phyloP scores from a whole-genome alignment of 1,140 invertebrate species.

The Drosophila truncata region DNA sequence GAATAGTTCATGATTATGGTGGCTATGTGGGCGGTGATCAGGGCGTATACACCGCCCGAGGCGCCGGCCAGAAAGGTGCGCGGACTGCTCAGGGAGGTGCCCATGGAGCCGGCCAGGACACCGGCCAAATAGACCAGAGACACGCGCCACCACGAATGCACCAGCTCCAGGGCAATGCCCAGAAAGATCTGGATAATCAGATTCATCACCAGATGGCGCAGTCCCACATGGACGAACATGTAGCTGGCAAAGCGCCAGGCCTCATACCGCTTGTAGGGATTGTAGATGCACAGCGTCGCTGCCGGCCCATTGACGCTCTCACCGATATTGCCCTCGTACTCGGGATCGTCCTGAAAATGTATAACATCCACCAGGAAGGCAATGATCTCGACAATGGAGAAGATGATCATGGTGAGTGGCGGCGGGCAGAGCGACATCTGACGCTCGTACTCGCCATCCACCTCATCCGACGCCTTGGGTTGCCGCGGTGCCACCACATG shows the following conservation, averaged over 20 bases:
- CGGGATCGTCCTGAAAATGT: conserved; percentile 83
- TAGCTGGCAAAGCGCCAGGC: conserved; percentile 97
- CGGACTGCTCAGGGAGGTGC: conserved; percentile 96
- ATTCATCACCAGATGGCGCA: conserved; percentile 94
- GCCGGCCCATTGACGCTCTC: conserved; percentile 88
- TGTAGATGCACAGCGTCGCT: conserved; percentile 94
- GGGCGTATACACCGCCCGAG: conserved; percentile 97
- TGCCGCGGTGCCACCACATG: conserved; percentile 87
- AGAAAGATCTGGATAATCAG: conserved; percentile 96
- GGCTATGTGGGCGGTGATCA: conserved; percentile 97
- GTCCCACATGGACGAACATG: conserved; percentile 98
- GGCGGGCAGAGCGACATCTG: conserved; percentile 95
- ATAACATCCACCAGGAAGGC: conserved; percentile 89
- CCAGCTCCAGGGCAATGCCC: conserved; percentile 97
- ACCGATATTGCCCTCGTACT: conserved; percentile 74
- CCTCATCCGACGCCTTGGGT: conserved; percentile 81
- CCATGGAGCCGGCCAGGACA: conserved; percentile 93
- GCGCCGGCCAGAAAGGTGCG: conserved; percentile 96
- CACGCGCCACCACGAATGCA: conserved; percentile 97
- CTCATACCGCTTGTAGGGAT: conserved; percentile 94
- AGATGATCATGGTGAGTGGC: conserved; percentile 93
- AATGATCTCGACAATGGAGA: conserved; percentile 90
- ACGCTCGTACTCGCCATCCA: conserved; percentile 93
- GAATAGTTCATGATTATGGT: conserved; percentile 97
- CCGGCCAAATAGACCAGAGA: conserved; percentile 92